Evolutionary conservation across 2,797 vertebrate species (phyloP).

Genomic region (Phalloptychus januarius): DNA sequence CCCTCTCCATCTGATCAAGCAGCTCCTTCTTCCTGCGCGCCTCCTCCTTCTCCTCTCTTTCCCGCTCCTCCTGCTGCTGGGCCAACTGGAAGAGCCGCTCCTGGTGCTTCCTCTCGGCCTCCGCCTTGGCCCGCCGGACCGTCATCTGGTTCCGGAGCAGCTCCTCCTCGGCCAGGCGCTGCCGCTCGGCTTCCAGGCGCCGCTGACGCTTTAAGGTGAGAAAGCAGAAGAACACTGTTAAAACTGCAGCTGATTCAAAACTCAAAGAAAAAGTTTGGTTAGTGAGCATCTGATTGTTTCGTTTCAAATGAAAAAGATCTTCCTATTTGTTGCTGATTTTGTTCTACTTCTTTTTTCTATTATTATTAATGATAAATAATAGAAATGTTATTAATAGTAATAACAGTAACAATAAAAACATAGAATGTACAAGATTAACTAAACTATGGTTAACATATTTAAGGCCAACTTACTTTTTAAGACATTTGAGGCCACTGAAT

Average conservation of each 20-base stretch:
- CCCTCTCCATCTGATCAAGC: slow-evolving; percentile 88
- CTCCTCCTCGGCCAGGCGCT: slow-evolving; percentile 89
- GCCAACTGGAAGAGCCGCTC: slow-evolving; percentile 86
- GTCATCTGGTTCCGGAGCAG: slow-evolving; percentile 91
- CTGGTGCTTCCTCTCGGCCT: slow-evolving; percentile 91
- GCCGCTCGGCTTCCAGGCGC: slow-evolving; percentile 87
- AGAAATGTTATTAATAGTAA: neutral
- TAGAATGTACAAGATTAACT: too few relatives aligned
- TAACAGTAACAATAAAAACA: too few relatives aligned
- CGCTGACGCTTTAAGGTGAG: slow-evolving; percentile 77
- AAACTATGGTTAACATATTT: too few relatives aligned
- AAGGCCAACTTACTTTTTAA: too few relatives aligned
- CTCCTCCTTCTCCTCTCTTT: slow-evolving; percentile 86
- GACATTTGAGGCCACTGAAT: too few relatives aligned
- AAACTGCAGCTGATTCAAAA: neutral
- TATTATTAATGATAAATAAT: neutral
- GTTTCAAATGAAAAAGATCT: neutral
- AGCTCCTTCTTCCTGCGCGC: slow-evolving; percentile 88
- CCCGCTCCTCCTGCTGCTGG: slow-evolving; percentile 84
- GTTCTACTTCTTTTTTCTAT: neutral
- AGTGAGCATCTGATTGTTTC: neutral
- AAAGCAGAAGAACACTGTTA: slow-evolving; percentile 11
- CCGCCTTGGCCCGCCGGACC: slow-evolving; percentile 87
- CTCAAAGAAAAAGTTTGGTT: neutral
- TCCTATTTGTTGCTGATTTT: neutral